Evolutionary conservation across 2,888 invertebrate species (phyloP), one percentile per base, ranked within the genome.

Genomic region (Orgyia antiqua): DNA sequence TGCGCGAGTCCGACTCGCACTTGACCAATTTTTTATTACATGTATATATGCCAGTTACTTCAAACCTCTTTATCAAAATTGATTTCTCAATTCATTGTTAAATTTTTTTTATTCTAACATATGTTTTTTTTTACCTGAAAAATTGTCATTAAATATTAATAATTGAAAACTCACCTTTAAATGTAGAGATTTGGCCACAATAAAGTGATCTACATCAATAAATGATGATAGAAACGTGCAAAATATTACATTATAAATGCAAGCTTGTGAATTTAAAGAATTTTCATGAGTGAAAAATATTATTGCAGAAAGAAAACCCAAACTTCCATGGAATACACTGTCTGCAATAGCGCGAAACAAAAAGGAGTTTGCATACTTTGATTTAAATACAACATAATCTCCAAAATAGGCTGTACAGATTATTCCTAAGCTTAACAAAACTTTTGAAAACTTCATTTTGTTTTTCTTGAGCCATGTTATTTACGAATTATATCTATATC

Each of bases 141-240:
- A n/a, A n/a, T n/a, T n/a, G n/a, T n/a, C n/a, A n/a, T n/a, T n/a
- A n/a, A n/a, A n/a, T n/a, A 7, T 24, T n/a, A 12, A 24, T 10
- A 10, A 26, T 17, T 2, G 10, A 13, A 4, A 13, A 32, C 53
- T 60, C 42, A 83, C 84, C 78, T 78, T 77, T 1, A 73, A 53
- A 41, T 65, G 29, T 35, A 84, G 40, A 2, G 84, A 83, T 44
- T 44, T 71, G 1, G 86, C 84, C 0, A 72, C 68, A n/a, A 84
- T 54, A 20, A 70, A 57, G 51, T 84, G 84, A 30, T 84, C 84
- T 0, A 83, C 30, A 46, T 84, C 84, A 11, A 84, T 84, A 0
- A 75, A 29, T 0, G 72, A 68, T 0, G 84, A 76, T 2, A 78
- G 31, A 0, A 66, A 5, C 0, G 79, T 73, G 20, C 86, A 84